Evolutionary conservation across 2,113 vertebrate species (phyloP).

Genomic region (Acanthisitta chloris): DNA sequence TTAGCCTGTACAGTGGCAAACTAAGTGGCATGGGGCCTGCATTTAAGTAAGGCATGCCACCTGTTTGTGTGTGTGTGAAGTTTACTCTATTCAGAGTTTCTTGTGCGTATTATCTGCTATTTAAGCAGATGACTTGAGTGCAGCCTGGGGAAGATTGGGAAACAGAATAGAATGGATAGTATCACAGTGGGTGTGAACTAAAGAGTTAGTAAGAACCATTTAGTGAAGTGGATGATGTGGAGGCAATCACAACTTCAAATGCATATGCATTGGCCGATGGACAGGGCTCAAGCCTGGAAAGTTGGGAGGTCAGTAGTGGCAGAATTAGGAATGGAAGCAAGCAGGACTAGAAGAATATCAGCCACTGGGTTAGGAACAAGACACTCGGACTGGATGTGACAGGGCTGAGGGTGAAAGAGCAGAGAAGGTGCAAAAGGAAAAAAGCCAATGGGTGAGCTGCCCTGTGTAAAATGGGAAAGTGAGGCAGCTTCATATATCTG

Average conservation of each 20-base stretch:
- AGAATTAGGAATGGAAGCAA: not conserved
- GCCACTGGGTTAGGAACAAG: not conserved
- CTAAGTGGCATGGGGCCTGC: not conserved
- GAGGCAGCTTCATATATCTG: accelerated
- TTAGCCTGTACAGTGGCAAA: not conserved
- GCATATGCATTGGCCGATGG: not conserved
- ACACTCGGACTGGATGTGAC: not conserved
- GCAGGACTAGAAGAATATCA: not conserved
- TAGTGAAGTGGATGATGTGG: not conserved
- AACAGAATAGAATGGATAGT: not conserved
- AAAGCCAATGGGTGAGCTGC: not conserved
- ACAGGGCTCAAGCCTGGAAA: not conserved
- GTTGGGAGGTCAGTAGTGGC: accelerated
- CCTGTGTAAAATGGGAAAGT: accelerated
- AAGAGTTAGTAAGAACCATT: not conserved
- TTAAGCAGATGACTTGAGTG: not conserved
- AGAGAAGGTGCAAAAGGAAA: not conserved
- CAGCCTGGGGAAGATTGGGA: not conserved
- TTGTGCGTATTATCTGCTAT: not conserved
- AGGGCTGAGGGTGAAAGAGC: not conserved
- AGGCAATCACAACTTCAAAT: not conserved
- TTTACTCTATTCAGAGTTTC: accelerated
- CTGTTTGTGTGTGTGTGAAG: not conserved
- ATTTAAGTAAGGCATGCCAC: not conserved
- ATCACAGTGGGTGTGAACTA: accelerated